Evolutionary conservation across 2,113 vertebrate species (phyloP), one percentile per base, ranked within the genome.

Genomic region (Xiphias gladius): DNA sequence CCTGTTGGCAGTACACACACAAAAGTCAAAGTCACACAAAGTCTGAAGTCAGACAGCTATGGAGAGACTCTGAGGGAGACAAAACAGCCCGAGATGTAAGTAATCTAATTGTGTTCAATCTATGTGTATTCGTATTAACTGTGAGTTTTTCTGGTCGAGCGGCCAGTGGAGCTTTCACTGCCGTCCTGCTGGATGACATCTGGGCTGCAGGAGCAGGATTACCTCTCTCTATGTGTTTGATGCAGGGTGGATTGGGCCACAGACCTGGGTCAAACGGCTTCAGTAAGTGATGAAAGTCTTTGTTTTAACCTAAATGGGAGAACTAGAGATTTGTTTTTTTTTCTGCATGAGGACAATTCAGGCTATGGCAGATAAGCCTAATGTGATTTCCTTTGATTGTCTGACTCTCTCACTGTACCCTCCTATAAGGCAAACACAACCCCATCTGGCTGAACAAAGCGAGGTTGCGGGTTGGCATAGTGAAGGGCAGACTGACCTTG

Each of bases 381-480:
- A 39, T 30, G 22, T 35, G 30, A 65, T 85, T 82, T 89, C 73
- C 79, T 67, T 55, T 70, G 12, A 59, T 64, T 86, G 62, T 74
- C 17, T 30, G 50, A 35, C 14, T 65, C 17, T 79, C 4, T 67
- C 2, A 4, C 58, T 63, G 1, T 17, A n/a, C 32, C 39, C 4
- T 24, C 32, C 32, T 35, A 19, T 19, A 50, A 50, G n/a, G 6
- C 22, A 63, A 68, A 66, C 13, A 39, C 7, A 4, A 17, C 24
- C 37, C 54, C 35, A 11, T 32, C 55, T 62, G 61, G n/a, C 43
- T 67, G 48, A 79, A 46, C 59, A 59, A 55, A 66, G 28, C 41
- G 2, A 26, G 17, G 41, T 32, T 66, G 68, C 48, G 30, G 11
- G 41, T 64, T 76, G 48, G 68, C 46, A 55, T 24, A 17, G 28